phyloP scores from a whole-genome alignment of 2,888 invertebrate genomes.

The Orthonevra nobilis region DNA sequence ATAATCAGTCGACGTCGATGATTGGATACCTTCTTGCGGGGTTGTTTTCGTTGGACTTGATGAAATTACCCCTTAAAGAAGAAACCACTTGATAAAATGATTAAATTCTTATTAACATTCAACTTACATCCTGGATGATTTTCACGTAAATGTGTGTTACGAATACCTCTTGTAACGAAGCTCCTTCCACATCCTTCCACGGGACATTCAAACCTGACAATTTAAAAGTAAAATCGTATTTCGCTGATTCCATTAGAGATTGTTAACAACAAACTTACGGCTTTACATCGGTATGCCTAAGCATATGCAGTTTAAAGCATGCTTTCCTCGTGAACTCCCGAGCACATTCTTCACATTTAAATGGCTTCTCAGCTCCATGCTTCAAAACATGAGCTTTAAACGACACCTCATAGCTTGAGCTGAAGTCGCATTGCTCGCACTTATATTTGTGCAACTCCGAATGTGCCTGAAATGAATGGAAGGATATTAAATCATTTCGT shows the following conservation, averaged over 20 bases:
- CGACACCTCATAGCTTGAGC: slow-evolving; percentile 75
- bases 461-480: slow-evolving; percentile 62
- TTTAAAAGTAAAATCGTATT: too few species aligned
- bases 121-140: slow-evolving; percentile 31
- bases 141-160: slow-evolving; percentile 49
- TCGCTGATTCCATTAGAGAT: too few species aligned
- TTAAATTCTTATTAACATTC: too few species aligned
- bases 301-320: slow-evolving; percentile 74
- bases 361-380: slow-evolving; percentile 75
- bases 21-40: too few species aligned
- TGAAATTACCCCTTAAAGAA: too few species aligned
- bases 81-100: too few species aligned
- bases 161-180: slow-evolving; percentile 50
- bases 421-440: slow-evolving; percentile 75
- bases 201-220: slow-evolving; percentile 41
- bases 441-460: slow-evolving; percentile 73
- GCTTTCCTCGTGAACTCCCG: slow-evolving; percentile 76
- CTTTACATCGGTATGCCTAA: slow-evolving; percentile 74
- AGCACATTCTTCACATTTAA: slow-evolving; percentile 75
- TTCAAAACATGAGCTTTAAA: slow-evolving; percentile 75
- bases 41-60: too few species aligned
- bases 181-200: slow-evolving; percentile 29
- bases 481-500: too few species aligned
- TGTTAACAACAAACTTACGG: slow-evolving; percentile 71
- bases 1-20: neutral